A percentile compares a stretch with the other conserved stretches of the same genome.
phyloP scores from a whole-genome alignment of 2,888 invertebrate species.

The Hoplodrina blanda region DNA sequence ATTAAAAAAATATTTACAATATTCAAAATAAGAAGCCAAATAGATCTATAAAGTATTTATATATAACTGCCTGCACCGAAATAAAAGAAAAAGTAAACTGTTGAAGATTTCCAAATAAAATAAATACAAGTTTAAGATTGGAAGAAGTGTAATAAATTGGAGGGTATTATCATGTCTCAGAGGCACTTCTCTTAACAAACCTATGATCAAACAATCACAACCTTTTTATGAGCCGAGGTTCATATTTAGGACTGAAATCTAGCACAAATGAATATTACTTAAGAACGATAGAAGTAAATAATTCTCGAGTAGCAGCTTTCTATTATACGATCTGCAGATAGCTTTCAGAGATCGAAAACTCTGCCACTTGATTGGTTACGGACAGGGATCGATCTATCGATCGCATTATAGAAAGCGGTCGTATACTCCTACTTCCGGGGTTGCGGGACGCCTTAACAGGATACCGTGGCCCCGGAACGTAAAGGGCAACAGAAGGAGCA shows the following conservation, averaged over 20 bases:
- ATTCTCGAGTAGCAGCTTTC: background rate
- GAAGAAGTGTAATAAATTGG: slow-evolving; percentile 23
- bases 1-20: slow-evolving; percentile 37
- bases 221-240: slow-evolving; percentile 84
- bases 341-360: too few species aligned
- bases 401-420: too few species aligned
- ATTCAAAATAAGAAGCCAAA: slow-evolving; percentile 13
- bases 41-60: slow-evolving; percentile 1
- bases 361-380: too few species aligned
- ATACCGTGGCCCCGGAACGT: too few species aligned
- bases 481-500: too few species aligned
- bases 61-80: slow-evolving; percentile 1
- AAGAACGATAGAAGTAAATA: too few species aligned
- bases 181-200: slow-evolving; percentile 83
- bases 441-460: too few species aligned
- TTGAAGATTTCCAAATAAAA: background rate
- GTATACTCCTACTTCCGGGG: too few species aligned
- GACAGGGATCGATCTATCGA: too few species aligned
- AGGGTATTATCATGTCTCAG: slow-evolving; percentile 61
- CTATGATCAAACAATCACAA: slow-evolving; percentile 83
- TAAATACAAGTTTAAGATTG: slow-evolving; percentile 8
- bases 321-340: too few species aligned
- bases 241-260: slow-evolving; percentile 57
- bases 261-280: slow-evolving; percentile 55
- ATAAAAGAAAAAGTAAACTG: background rate